These are phyloP conservation scores for Epistrophe eligans DNA, from an alignment of 2,888 invertebrate genomes.

Conservation along the genomic window DNA sequence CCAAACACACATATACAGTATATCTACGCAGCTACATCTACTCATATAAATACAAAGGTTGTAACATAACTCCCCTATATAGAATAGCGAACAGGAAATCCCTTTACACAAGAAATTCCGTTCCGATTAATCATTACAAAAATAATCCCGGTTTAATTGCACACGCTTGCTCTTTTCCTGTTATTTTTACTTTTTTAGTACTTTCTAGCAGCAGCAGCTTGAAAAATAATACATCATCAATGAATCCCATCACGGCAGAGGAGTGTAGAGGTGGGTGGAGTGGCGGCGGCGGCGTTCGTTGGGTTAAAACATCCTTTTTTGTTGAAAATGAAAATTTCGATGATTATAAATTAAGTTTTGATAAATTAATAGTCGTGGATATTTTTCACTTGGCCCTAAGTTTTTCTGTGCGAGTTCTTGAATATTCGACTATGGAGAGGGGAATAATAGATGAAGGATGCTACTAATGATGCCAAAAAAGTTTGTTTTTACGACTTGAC, in stretches of 20 bases:
- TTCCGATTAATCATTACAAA: conserved; percentile 74
- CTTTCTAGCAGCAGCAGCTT: conserved; percentile 13
- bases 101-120: conserved; percentile 63
- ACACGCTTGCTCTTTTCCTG: conserved; percentile 54
- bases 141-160: conserved; percentile 73
- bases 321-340: conserved; percentile 59
- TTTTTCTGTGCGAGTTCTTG: background rate
- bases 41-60: conserved; percentile 23
- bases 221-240: conserved; percentile 67
- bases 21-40: too few species aligned
- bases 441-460: background rate
- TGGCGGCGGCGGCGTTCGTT: background rate
- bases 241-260: background rate
- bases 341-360: conserved; percentile 74
- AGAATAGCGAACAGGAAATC: conserved; percentile 38
- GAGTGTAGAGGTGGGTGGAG: conserved; percentile 19
- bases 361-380: conserved; percentile 67
- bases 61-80: conserved; percentile 48
- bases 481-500: conserved; percentile 41
- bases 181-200: conserved; percentile 29
- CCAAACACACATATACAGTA: background rate
- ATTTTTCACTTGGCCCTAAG: conserved; percentile 50
- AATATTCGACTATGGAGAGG: background rate
- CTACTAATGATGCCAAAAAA: conserved; percentile 23
- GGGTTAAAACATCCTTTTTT: conserved; percentile 50